Evolutionary conservation across 2,113 vertebrate species (phyloP).

Genomic region (Caranx melampygus): DNA sequence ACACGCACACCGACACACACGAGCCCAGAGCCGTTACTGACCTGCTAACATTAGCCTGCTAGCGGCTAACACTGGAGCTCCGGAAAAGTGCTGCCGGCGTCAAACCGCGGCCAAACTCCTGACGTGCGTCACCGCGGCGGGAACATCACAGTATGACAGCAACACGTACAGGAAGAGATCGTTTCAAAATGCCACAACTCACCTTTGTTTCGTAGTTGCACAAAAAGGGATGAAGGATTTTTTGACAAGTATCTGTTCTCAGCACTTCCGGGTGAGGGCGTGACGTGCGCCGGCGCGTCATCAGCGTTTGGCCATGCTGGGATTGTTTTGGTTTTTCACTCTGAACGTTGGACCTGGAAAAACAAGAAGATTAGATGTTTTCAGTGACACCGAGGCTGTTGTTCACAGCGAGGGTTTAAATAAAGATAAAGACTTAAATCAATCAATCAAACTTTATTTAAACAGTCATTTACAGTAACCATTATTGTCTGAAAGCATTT

Average conservation of each 20-base stretch:
- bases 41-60: slow-evolving; percentile 38
- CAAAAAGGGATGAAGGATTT: slow-evolving; percentile 59
- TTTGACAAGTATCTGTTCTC: slow-evolving; percentile 62
- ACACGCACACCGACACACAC: neutral
- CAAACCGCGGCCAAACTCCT: slow-evolving; percentile 11
- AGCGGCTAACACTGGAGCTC: slow-evolving; percentile 35
- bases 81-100: slow-evolving; percentile 25
- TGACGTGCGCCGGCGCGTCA: slow-evolving; percentile 61
- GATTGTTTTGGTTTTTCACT: slow-evolving; percentile 60
- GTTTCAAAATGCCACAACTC: slow-evolving; percentile 51
- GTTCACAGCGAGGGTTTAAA: too few relatives aligned
- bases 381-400: too few relatives aligned
- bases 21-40: neutral
- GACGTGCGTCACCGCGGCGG: neutral
- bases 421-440: too few relatives aligned
- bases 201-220: slow-evolving; percentile 72
- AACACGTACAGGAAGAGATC: accelerated
- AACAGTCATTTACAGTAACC: too few relatives aligned
- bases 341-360: neutral
- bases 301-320: slow-evolving; percentile 54
- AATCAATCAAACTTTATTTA: too few relatives aligned
- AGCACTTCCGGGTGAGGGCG: slow-evolving; percentile 78
- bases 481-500: too few relatives aligned
- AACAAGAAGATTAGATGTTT: accelerated
- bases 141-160: accelerated